Evolutionary conservation across 2,113 vertebrate genomes (phyloP).

Genomic region (Morone chrysops): DNA sequence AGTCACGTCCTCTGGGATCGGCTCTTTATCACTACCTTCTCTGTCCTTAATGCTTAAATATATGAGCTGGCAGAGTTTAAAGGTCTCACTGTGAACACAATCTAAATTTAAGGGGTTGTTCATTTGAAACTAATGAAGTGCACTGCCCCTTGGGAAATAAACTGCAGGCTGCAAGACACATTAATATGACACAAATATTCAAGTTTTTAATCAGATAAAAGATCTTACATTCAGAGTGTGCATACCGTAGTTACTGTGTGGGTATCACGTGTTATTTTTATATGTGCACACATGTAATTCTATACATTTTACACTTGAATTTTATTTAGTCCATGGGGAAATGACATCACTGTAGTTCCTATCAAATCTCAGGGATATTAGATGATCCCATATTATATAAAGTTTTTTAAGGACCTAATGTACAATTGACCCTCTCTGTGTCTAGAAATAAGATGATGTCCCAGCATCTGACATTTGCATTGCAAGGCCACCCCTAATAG

Average conservation of each 20-base stretch:
- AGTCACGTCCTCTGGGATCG: conserved; percentile 28
- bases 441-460: not conserved
- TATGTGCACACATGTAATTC: not conserved
- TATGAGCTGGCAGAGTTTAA: conserved; percentile 60
- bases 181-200: conserved; percentile 16
- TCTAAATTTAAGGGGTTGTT: conserved; percentile 76
- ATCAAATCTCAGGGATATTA: not conserved
- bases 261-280: not conserved
- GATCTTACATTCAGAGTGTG: not conserved
- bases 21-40: conserved; percentile 33
- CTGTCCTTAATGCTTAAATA: conserved; percentile 48
- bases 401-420: not conserved
- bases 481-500: not conserved
- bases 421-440: not conserved
- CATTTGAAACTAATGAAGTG: conserved; percentile 54
- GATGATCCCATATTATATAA: not conserved
- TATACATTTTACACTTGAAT: not conserved
- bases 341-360: not conserved
- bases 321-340: not conserved
- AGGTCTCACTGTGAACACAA: conserved; percentile 64
- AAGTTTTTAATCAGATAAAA: not conserved
- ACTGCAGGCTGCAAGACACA: not conserved
- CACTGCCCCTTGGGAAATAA: conserved; percentile 20
- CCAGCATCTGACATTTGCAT: not conserved
- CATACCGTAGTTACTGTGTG: not conserved